Percentiles rank a stretch among this genome's conserved stretches.
phyloP scores from a whole-genome alignment of 1,140 invertebrate genomes.

The Leptinotarsa lineolata region DNA sequence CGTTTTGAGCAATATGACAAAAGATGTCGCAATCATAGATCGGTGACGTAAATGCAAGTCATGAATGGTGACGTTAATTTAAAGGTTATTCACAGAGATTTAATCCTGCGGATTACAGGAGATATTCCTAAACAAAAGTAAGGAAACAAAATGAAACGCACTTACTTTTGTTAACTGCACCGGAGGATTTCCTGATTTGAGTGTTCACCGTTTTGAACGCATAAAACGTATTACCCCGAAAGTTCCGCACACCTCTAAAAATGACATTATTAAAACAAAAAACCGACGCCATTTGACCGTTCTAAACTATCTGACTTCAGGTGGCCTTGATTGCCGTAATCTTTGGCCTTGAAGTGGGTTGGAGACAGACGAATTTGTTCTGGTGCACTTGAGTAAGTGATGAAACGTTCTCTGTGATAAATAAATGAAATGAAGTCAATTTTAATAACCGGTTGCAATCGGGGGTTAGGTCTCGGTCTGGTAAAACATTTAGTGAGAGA shows the following conservation, averaged over 20 bases:
- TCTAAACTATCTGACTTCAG: neutral
- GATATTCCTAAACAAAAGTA: no score
- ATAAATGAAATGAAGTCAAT: slow-evolving; percentile 70
- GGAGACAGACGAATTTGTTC: neutral
- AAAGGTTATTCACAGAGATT: neutral
- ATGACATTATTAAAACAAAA: slow-evolving; percentile 49
- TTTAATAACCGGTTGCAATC: slow-evolving; percentile 85
- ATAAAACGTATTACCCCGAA: slow-evolving; percentile 33
- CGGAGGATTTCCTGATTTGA: slow-evolving; percentile 18
- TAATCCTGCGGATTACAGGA: neutral
- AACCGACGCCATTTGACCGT: slow-evolving; percentile 42
- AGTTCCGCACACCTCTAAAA: slow-evolving; percentile 40
- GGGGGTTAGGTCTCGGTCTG: slow-evolving; percentile 84
- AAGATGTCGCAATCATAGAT: slow-evolving; percentile 2
- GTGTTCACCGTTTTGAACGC: slow-evolving; percentile 31
- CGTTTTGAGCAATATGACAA: neutral
- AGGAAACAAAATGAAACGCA: slow-evolving; percentile 11
- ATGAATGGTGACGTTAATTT: neutral
- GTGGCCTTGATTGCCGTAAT: slow-evolving; percentile 10
- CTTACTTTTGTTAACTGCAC: slow-evolving; percentile 32
- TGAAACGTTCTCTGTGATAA: neutral
- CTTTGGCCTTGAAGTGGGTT: neutral
- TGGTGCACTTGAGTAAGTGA: neutral
- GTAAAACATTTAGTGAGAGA: slow-evolving; percentile 68
- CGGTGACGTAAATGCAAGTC: neutral